Base-by-base conservation (phyloP, 2,113 vertebrate genomes). In the Syngnathus floridae region DNA sequence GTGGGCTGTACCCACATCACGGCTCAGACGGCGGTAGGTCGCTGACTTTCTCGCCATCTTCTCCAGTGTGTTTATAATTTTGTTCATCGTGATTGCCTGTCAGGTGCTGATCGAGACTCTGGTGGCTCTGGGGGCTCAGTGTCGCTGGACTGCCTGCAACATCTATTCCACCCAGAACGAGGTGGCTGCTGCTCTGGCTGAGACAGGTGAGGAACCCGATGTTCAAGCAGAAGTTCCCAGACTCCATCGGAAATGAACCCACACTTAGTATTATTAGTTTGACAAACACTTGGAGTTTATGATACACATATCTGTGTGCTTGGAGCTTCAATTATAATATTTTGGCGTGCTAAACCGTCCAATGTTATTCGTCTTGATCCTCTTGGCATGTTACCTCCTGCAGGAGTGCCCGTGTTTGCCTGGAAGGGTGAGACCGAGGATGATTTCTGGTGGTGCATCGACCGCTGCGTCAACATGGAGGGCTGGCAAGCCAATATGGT, bases 391-490 rank as follows among this genome's bases (percentile, higher is more conserved):
- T 77, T 72, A 40, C 37, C 79, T 75, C 85, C 71, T 62, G 2
- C 73, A 99, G 97, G 95, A 74, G 94, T 99, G 36, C 91, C 95
- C 0, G 96, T 99, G 84, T 99, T 98, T 84, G 95, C 97, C 37
- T 99, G 97, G 97, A 99, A 99, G 67, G 96, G 97, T 22, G 97
- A 99, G 83, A 97, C 96, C 0, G 97, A 99, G 86, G 96, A 98
- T 62, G 97, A 99, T 85, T 99, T 98, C 91, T 99, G 97, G 97
- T 99, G 97, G 97, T 99, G 95, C 84, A 99, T 99, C 36, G 97
- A 99, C 84, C 93, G 93, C 76, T 98, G 95, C 79, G 94, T 98
- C 74, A 98, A 94, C 80, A 86, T 91, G 2, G 94, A 97, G 60
- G 92, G 93, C 78, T 99, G 96, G 96, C 95, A 98, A 85, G 91